These are phyloP conservation scores for Eulemur macaco DNA, from an alignment of 2,113 vertebrate genomes.

Conservation along the genomic window DNA sequence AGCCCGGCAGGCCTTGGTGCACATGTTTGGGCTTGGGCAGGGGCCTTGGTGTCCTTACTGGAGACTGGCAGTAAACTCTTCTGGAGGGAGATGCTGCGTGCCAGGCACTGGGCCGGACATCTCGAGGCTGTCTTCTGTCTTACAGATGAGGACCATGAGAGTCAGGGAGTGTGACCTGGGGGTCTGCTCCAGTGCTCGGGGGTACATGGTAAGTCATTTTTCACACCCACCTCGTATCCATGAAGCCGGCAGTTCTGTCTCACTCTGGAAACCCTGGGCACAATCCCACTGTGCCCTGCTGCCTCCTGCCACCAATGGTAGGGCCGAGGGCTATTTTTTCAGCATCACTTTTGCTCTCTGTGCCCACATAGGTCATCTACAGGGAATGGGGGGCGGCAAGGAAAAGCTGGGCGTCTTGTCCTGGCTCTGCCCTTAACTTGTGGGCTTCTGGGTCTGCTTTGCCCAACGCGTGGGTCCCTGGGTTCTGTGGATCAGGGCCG, in stretches of 20 bases:
- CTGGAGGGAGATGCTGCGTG: not conserved
- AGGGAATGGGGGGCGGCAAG: not conserved
- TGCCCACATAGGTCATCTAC: fast-evolving
- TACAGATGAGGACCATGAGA: not conserved
- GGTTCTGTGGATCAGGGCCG: not conserved
- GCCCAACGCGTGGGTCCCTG: not conserved
- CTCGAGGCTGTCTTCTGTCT: not conserved
- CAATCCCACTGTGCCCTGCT: not conserved
- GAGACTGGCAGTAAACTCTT: not conserved
- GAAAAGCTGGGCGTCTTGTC: no score
- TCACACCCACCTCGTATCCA: not conserved
- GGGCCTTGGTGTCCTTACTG: not conserved
- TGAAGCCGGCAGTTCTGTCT: not conserved
- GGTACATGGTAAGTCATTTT: fast-evolving
- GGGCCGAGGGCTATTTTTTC: not conserved
- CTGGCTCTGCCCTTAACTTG: not conserved
- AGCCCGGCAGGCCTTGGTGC: not conserved
- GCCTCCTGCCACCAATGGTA: not conserved
- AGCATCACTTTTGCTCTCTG: not conserved
- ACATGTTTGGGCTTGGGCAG: not conserved
- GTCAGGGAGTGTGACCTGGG: not conserved
- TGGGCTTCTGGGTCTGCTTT: not conserved
- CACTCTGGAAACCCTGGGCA: not conserved
- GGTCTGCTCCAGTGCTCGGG: not conserved
- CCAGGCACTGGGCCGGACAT: not conserved